phyloP scores from a whole-genome alignment of 2,797 vertebrate genomes.

The Coracias cyanogaster region DNA sequence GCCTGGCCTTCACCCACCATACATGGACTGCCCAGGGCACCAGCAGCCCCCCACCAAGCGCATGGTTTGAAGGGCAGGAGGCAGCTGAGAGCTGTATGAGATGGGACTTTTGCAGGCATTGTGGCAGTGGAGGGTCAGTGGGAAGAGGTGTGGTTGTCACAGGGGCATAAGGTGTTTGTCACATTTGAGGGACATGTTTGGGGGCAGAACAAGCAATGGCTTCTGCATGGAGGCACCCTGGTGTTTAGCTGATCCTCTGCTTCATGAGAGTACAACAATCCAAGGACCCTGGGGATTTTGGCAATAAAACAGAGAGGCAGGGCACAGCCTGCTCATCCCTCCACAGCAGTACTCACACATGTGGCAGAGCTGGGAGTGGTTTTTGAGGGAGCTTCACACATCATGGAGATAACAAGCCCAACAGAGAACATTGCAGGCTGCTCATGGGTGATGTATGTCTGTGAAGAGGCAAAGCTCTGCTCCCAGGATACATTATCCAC shows the following conservation, averaged over 20 bases:
- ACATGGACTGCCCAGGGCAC: accelerated
- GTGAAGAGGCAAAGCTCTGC: not conserved
- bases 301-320: not conserved
- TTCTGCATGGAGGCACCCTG: not conserved
- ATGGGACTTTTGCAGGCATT: not conserved
- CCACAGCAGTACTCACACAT: not conserved
- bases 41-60: not conserved
- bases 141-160: not conserved
- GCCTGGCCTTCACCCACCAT: accelerated
- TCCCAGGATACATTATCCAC: not conserved
- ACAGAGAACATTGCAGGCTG: not conserved
- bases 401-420: not conserved
- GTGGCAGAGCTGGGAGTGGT: not conserved
- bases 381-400: not conserved
- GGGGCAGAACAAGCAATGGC: not conserved
- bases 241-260: not conserved
- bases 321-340: not conserved
- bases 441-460: not conserved
- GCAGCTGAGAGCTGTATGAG: not conserved
- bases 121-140: not conserved
- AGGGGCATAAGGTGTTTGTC: not conserved
- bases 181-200: accelerated
- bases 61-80: not conserved
- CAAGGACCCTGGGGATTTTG: not conserved
- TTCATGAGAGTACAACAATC: not conserved